Base-by-base conservation (phyloP, 2,797 vertebrate species). In the Phoeniculus purpureus region DNA sequence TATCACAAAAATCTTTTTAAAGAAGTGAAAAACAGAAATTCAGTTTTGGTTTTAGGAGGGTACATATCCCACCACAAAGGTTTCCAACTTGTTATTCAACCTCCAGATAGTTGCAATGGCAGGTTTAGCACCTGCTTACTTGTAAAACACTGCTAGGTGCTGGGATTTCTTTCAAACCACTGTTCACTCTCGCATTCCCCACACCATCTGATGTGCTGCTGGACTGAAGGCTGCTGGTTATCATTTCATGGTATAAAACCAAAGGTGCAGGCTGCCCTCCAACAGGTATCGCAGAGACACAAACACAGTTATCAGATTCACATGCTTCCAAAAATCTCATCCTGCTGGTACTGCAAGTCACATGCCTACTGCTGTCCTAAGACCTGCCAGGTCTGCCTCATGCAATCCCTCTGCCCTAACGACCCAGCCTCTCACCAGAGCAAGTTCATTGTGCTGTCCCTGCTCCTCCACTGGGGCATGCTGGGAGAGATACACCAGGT, bases 401-500 rank as follows among this genome's bases (percentile, higher is more conserved):
- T 6, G 16, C n/a, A 65, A 47, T 3, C 70, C 31, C 54, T 70
- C 32, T 54, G 72, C 22, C 23, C 21, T 22, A 16, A 23, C 20
- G 66, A 43, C 15, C 45, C 3, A 3, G 6, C 23, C 21, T 55
- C 97, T 98, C 97, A 99, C 99, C 98, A 99, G 96, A 26, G 99
- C 98, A 7, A 99, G 98, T 94, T 99, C 99, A 4, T 99, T 99
- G 94, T 99, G 99, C 54, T 98, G 98, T 13, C 98, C 97, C 96
- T 99, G 99, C 82, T 99, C 99, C 95, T 99, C 99, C 76, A 99
- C 98, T 1, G 99, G 99, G 22, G 98, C 98, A 47, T 99, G 98
- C 97, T 99, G 99, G 95, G 99, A 99, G 23, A 99, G 98, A 96
- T 99, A 99, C 92, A 99, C 98, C 85, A 99, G 97, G 95, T 99